Conservation (phyloP, 2,113 vertebrate genomes). For the Heteronetta atricapilla region DNA sequence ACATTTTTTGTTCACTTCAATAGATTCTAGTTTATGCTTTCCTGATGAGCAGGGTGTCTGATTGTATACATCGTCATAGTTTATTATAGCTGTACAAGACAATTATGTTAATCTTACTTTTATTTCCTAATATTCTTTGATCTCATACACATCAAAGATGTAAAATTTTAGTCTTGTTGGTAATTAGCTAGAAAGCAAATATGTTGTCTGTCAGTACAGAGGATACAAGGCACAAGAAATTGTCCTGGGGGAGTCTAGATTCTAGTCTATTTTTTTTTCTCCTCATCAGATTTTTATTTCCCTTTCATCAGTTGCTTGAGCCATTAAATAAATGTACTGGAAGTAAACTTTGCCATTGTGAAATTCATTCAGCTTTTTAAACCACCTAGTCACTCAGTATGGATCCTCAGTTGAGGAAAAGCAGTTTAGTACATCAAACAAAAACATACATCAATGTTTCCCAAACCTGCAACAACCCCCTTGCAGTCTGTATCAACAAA, state of each 20-base stretch:
- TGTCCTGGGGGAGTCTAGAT: conserved; percentile 63
- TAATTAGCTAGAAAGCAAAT: conserved; percentile 69
- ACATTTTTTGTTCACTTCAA: not conserved
- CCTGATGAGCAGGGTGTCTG: conserved; percentile 7
- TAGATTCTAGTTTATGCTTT: conserved; percentile 8
- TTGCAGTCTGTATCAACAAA: not conserved
- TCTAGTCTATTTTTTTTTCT: conserved; percentile 51
- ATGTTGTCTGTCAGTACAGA: conserved; percentile 52
- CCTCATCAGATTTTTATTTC: conserved; percentile 58
- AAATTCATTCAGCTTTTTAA: conserved; percentile 63
- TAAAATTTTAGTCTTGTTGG: conserved; percentile 64
- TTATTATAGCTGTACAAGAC: conserved; percentile 60
- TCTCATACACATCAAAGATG: conserved; percentile 65
- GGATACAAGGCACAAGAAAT: conserved; percentile 60
- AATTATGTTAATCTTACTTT: conserved; percentile 69
- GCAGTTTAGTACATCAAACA: conserved; percentile 34
- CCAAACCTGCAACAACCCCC: conserved; percentile 34
- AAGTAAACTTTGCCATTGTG: conserved; percentile 50
- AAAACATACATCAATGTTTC: conserved; percentile 26
- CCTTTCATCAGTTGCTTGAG: conserved; percentile 55
- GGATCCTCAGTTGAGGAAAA: conserved; percentile 29
- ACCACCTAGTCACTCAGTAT: conserved; percentile 35
- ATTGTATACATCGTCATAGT: not conserved
- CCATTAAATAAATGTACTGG: conserved; percentile 53
- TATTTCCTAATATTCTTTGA: conserved; percentile 70